phyloP scores from a whole-genome alignment of 1,140 invertebrate genomes.

The Drosophila oshimai region DNA sequence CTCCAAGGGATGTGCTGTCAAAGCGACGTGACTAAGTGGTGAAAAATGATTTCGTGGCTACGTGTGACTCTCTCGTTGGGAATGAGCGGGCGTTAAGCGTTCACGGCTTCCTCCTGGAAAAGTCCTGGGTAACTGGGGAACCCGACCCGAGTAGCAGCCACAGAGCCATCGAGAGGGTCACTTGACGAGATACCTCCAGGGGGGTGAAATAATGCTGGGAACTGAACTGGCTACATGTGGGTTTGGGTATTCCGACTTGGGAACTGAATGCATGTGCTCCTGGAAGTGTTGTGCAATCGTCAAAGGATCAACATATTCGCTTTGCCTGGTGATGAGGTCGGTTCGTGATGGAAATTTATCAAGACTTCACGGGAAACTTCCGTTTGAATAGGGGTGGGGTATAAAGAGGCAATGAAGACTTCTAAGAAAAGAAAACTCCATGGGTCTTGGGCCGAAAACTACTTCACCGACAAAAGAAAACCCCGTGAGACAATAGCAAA shows the following conservation, averaged over 20 bases:
- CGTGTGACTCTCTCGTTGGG: conserved; percentile 68
- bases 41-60: conserved; percentile 80
- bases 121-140: conserved; percentile 20
- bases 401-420: neutral
- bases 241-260: conserved; percentile 1
- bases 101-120: conserved; percentile 44
- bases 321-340: conserved; percentile 18
- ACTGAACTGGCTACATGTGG: too few species aligned
- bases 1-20: conserved; percentile 57
- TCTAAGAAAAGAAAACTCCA: neutral
- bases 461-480: neutral
- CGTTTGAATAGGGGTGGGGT: neutral
- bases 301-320: conserved; percentile 72
- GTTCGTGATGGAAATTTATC: conserved; percentile 41
- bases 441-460: neutral
- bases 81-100: conserved; percentile 60
- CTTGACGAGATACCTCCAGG: conserved; percentile 52
- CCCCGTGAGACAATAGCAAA: conserved; percentile 1
- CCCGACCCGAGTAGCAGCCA: conserved; percentile 29
- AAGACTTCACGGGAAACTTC: conserved; percentile 25
- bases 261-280: conserved; percentile 48
- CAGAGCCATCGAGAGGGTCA: conserved; percentile 58
- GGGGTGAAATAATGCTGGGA: conserved; percentile 10
- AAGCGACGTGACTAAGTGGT: conserved; percentile 80
- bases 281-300: conserved; percentile 66